Percentiles rank a stretch among this genome's conserved stretches.
phyloP scores from a whole-genome alignment of 2,888 invertebrate genomes.

The Stenotaenia linearis region DNA sequence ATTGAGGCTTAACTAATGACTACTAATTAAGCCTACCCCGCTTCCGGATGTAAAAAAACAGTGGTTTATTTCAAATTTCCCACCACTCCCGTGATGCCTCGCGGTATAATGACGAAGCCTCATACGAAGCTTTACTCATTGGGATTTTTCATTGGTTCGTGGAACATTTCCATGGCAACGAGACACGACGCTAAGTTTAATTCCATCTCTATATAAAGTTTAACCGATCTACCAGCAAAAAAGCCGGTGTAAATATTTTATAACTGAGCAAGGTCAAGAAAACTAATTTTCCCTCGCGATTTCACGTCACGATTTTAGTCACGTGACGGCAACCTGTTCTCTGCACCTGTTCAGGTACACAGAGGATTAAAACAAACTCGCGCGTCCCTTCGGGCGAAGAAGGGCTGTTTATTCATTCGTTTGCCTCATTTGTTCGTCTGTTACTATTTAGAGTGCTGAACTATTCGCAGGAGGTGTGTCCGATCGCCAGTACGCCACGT shows the following conservation, averaged over 20 bases:
- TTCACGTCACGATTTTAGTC: conserved; percentile 8
- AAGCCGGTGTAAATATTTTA: background rate
- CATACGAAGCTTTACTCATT: background rate
- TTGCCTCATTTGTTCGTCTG: background rate
- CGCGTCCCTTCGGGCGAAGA: background rate
- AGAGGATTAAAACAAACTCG: background rate
- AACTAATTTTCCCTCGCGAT: background rate
- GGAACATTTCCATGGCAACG: background rate
- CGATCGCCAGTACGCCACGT: background rate
- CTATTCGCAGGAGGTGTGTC: background rate
- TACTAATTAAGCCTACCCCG: background rate
- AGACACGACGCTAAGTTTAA: background rate
- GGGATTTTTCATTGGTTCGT: background rate
- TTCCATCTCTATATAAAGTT: background rate
- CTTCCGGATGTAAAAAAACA: background rate
- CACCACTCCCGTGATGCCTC: background rate
- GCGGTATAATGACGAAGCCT: too few relatives aligned
- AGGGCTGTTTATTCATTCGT: conserved; percentile 6
- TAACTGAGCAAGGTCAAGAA: background rate
- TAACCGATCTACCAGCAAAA: background rate
- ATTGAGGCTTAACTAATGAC: too few relatives aligned
- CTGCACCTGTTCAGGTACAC: background rate
- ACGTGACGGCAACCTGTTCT: conserved; percentile 5
- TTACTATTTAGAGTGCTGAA: background rate
- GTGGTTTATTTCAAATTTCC: background rate